Base-by-base conservation (phyloP, 2,888 invertebrate genomes). In the Nymphalis c-album region DNA sequence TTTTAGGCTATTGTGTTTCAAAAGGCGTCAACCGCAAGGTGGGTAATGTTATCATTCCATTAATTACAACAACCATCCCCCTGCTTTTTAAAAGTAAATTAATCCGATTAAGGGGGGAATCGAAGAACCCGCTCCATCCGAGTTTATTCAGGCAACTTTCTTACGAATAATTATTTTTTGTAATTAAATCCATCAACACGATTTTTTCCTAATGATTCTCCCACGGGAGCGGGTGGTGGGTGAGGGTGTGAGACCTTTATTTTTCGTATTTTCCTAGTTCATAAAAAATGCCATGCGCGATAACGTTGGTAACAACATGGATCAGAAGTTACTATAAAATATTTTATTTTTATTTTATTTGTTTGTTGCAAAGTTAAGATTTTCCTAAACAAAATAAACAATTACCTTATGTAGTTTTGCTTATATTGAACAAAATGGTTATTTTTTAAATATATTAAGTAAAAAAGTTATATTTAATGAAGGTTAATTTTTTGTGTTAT, bases 171-270 rank as follows among this genome's bases (percentile, higher is more conserved):
- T 92, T 91, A 92, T 92, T 91, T 91, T 91, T 92, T 91, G 91
- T 91, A 92, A 92, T 92, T 92, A 92, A 92, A 92, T 92, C 92
- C 92, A 91, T 92, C 91, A 92, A 92, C 91, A 91, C 91, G 91
- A 92, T 91, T 92, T 92, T 91, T 91, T 92, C 90, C 86, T 92
- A 92, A 91, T 91, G 91, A 91, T 91, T 89, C 88, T 87, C 91
- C 89, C 90, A 79, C 73, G 90, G 88, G 90, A 87, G 81, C 70
- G 66, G 77, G 79, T 70, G 82, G 79, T 74, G 79, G 77, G 74
- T 72, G 75, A 75, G 77, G 77, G 77, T 73, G 78, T 75, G 80
- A 80, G 81, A 75, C 73, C 73, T 76, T 83, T 83, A 79, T 82
- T 85, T 85, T 86, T 83, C 73, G 68, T 75, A 71, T 77, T 84